A percentile compares a stretch with the other conserved stretches of the same genome.
Evolutionary conservation across 2,888 invertebrate species (phyloP).

Genomic region (Leptinotarsa tumamoca): DNA sequence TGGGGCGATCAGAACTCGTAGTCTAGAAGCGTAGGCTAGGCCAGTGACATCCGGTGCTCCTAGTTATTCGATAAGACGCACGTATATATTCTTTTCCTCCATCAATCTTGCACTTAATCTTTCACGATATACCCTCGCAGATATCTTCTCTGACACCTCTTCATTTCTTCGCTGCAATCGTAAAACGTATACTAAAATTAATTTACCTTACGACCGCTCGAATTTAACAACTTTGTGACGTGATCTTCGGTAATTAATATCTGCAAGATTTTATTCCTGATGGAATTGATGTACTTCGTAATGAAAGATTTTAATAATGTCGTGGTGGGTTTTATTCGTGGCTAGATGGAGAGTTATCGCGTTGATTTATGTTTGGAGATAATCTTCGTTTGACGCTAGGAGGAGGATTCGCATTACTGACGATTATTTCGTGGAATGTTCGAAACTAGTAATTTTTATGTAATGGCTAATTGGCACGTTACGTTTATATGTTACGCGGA

Average conservation of each 20-base stretch:
- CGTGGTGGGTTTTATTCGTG: conserved; percentile 25
- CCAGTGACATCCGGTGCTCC: conserved; percentile 26
- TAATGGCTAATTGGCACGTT: too few relatives aligned
- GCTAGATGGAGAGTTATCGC: conserved; percentile 11
- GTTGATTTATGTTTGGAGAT: conserved; percentile 5
- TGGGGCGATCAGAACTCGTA: conserved; percentile 20
- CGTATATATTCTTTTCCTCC: conserved; percentile 16
- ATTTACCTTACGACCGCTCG: conserved; percentile 35
- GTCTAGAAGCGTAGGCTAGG: conserved; percentile 29
- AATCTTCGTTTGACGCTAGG: neutral
- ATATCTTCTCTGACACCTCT: conserved; percentile 37
- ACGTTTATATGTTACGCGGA: too few relatives aligned
- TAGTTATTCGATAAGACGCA: conserved; percentile 24
- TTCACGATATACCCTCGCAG: conserved; percentile 27
- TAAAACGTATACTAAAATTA: conserved; percentile 35
- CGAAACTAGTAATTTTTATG: too few relatives aligned
- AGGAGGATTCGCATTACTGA: too few relatives aligned
- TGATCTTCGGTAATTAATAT: conserved; percentile 37
- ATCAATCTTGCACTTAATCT: conserved; percentile 30
- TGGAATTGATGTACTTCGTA: conserved; percentile 30
- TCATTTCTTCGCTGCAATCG: conserved; percentile 34
- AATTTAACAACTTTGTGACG: conserved; percentile 37
- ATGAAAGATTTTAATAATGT: conserved; percentile 33
- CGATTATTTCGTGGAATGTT: too few relatives aligned
- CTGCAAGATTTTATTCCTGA: conserved; percentile 30